Evolutionary conservation across 2,797 vertebrate genomes (phyloP).

Genomic region (Argentina silus): DNA sequence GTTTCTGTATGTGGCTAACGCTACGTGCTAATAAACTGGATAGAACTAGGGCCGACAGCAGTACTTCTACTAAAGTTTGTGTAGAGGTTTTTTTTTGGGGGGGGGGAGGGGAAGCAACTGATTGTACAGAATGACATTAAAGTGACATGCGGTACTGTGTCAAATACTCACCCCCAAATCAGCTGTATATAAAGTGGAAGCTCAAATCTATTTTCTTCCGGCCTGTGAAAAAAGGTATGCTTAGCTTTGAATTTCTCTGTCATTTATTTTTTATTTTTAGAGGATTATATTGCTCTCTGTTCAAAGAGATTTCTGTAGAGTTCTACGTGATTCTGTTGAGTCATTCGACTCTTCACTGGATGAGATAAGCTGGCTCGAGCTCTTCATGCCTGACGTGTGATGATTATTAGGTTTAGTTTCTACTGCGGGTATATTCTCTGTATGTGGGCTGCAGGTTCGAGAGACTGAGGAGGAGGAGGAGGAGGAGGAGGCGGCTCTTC

Average conservation of each 20-base stretch:
- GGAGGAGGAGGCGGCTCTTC: background rate
- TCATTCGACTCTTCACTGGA: constrained; percentile 20
- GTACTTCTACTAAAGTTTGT: background rate
- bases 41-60: background rate
- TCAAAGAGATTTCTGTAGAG: constrained; percentile 47
- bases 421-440: background rate
- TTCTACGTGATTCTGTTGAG: constrained; percentile 24
- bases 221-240: background rate
- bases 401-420: background rate
- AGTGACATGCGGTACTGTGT: constrained; percentile 15
- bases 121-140: constrained; percentile 22
- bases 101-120: constrained; percentile 22
- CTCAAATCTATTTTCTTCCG: background rate
- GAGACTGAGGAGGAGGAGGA: background rate
- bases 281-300: constrained; percentile 45
- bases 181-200: background rate
- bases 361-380: background rate
- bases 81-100: too few species aligned
- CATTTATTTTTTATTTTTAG: constrained; percentile 6
- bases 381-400: background rate
- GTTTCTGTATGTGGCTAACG: constrained; percentile 17
- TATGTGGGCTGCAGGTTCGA: background rate
- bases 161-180: constrained; percentile 1
- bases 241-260: background rate
- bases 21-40: constrained; percentile 23